A percentile compares a stretch with the other conserved stretches of the same genome.
Conservation (phyloP, 2,888 invertebrate genomes). For the Linnaemya vulpina region DNA sequence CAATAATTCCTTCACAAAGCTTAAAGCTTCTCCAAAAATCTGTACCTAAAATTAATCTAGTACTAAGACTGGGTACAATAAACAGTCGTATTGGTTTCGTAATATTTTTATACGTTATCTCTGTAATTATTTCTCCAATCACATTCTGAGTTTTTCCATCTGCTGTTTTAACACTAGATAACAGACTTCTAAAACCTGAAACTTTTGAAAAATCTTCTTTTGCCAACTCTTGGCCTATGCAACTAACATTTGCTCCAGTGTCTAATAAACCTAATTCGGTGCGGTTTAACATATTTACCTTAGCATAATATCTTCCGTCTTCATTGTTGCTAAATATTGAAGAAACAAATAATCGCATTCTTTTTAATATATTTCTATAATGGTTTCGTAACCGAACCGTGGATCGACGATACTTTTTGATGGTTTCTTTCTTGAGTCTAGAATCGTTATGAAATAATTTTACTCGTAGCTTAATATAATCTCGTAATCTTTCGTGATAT, state of each 20-base stretch:
- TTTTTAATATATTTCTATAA: slow-evolving; percentile 4
- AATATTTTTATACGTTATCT: background rate
- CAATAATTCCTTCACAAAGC: background rate
- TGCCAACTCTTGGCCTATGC: background rate
- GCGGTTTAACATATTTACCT: background rate
- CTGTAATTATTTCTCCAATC: background rate
- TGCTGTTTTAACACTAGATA: background rate
- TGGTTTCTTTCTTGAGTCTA: background rate
- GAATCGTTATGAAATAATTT: slow-evolving; percentile 8
- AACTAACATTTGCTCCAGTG: background rate
- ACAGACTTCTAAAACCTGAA: background rate
- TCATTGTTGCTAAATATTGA: background rate
- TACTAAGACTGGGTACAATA: too few species aligned
- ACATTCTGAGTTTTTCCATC: background rate
- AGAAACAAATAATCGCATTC: background rate
- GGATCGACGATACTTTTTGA: slow-evolving; percentile 17
- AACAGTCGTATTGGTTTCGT: too few species aligned
- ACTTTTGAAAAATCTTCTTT: background rate
- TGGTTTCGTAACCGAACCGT: slow-evolving; percentile 34
- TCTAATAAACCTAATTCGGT: background rate
- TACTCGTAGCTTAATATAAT: slow-evolving; percentile 6
- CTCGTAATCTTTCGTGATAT: background rate
- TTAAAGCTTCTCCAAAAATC: background rate
- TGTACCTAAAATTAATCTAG: background rate
- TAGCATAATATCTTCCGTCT: background rate